Evolutionary conservation across 2,797 vertebrate genomes (phyloP).

Genomic region (Chiroxiphia lanceolata): DNA sequence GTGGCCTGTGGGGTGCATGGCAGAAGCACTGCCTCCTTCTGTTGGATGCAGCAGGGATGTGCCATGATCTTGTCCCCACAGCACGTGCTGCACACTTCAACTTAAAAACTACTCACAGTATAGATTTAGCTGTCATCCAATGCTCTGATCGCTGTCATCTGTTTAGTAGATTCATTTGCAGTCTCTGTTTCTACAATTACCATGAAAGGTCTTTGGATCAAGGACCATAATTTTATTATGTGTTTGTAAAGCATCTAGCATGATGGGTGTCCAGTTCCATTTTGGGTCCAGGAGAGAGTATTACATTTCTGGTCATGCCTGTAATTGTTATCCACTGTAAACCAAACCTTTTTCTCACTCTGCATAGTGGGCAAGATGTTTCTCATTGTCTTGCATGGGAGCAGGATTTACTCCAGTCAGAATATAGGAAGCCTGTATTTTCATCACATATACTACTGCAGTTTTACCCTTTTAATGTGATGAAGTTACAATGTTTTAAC

Average conservation of each 20-base stretch:
- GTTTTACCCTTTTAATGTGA: not conserved
- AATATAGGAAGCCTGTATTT: not conserved
- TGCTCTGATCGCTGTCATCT: not conserved
- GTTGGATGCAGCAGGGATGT: not conserved
- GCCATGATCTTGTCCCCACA: not conserved
- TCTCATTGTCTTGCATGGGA: not conserved
- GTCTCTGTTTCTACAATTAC: not conserved
- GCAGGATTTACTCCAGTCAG: not conserved
- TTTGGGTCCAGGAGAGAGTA: not conserved
- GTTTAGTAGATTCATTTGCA: not conserved
- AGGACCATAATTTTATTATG: not conserved
- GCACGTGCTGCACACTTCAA: fast-evolving
- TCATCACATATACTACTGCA: not conserved
- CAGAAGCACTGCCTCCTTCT: not conserved
- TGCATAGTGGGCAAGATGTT: fast-evolving
- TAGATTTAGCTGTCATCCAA: not conserved
- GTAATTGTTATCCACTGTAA: not conserved
- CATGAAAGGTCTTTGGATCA: not conserved
- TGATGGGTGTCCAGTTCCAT: not conserved
- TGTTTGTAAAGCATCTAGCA: not conserved
- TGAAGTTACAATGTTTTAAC: not conserved
- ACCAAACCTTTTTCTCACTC: not conserved
- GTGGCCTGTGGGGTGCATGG: not conserved
- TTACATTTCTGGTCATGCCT: not conserved
- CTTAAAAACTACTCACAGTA: not conserved